Evolutionary conservation across 2,797 vertebrate genomes (phyloP).

Genomic region (Melanotaenia maccullochi): DNA sequence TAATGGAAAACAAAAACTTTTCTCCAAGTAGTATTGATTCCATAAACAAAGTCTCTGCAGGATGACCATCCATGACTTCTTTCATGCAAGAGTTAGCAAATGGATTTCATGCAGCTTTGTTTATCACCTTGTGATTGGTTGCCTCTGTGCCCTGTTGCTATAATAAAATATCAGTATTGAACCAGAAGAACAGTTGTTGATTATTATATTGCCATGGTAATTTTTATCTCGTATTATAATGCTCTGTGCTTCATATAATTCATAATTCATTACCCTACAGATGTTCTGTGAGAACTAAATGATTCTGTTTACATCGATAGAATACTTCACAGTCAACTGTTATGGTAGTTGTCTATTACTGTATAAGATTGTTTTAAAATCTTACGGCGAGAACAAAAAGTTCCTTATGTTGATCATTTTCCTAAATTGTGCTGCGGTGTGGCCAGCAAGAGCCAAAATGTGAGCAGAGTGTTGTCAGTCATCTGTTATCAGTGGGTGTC

Average conservation of each 20-base stretch:
- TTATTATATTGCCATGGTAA: neutral
- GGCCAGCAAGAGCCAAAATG: constrained; percentile 10
- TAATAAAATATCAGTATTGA: constrained; percentile 30
- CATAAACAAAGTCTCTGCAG: constrained; percentile 13
- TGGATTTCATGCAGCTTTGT: constrained; percentile 32
- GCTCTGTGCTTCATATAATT: neutral
- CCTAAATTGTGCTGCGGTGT: constrained; percentile 11
- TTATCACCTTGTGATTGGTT: constrained; percentile 9
- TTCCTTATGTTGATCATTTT: constrained; percentile 12
- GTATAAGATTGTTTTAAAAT: neutral
- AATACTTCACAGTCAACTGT: neutral
- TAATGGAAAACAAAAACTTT: constrained; percentile 39
- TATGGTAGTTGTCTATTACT: neutral
- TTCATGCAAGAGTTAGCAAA: constrained; percentile 50
- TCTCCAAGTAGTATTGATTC: constrained; percentile 40
- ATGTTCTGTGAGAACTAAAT: neutral
- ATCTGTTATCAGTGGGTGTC: constrained; percentile 63
- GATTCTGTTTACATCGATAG: neutral
- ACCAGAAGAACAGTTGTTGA: constrained; percentile 11
- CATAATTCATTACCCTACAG: neutral
- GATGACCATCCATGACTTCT: constrained; percentile 17
- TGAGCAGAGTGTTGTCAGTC: constrained; percentile 36
- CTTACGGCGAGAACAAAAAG: neutral
- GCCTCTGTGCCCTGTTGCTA: constrained; percentile 21
- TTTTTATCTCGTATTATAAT: constrained; percentile 3